These are phyloP conservation scores for Limnephilus rhombicus DNA, from an alignment of 2,888 invertebrate species.

Conservation along the genomic window DNA sequence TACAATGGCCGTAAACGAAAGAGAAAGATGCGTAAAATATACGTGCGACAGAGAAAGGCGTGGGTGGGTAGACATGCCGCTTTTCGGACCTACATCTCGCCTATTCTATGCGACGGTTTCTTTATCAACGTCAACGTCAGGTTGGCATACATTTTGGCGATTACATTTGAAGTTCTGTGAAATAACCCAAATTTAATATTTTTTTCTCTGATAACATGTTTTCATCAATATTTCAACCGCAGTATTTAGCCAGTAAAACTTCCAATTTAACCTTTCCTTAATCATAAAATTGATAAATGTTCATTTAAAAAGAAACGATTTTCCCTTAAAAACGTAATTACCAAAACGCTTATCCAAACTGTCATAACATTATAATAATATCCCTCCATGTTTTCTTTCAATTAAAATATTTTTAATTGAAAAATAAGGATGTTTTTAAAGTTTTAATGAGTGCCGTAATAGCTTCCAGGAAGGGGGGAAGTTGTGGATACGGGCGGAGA, in stretches of 20 bases:
- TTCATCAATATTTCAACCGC: neutral
- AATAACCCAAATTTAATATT: too few species aligned
- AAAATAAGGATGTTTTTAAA: conserved; percentile 58
- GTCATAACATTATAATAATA: conserved; percentile 31
- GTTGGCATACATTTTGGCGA: too few species aligned
- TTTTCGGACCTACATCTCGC: too few species aligned
- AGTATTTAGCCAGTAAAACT: neutral
- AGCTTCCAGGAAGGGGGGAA: conserved; percentile 14
- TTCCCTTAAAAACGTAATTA: conserved; percentile 2
- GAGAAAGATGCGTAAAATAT: too few species aligned
- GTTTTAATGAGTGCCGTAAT: conserved; percentile 61
- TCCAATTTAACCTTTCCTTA: neutral
- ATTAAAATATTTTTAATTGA: conserved; percentile 57
- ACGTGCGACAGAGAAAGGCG: too few species aligned
- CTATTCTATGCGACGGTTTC: too few species aligned
- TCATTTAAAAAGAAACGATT: neutral
- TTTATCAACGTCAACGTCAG: too few species aligned
- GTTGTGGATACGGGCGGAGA: neutral
- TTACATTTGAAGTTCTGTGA: too few species aligned
- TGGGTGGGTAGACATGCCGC: too few species aligned
- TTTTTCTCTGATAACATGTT: too few species aligned
- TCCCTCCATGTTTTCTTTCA: conserved; percentile 27
- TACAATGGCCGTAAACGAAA: too few species aligned
- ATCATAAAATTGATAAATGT: neutral
- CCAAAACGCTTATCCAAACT: neutral